Evolutionary conservation across 92 coral and sea anemone genomes (phyloP).

Genomic region (Virgularia gustaviana): DNA sequence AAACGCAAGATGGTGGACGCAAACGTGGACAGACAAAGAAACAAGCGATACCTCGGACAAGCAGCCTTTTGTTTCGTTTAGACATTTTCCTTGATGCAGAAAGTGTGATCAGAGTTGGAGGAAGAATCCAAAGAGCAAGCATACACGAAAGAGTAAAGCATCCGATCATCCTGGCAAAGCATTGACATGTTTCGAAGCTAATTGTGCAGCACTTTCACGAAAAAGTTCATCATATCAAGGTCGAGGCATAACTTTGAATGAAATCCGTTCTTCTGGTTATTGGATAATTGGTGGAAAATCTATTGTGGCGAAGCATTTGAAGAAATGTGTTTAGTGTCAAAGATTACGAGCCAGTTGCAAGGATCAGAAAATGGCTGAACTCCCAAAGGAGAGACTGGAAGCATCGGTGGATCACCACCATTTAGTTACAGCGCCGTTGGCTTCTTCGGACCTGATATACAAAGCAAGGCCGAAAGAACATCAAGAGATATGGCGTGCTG

Average conservation of each 20-base stretch:
- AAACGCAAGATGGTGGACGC: constrained; percentile 13
- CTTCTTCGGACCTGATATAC: constrained; percentile 42
- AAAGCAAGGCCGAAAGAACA: constrained; percentile 42
- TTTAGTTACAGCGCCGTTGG: constrained; percentile 40
- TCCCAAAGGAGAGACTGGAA: constrained; percentile 32
- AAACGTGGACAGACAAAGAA: neutral
- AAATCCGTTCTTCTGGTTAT: constrained; percentile 42
- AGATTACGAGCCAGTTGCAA: constrained; percentile 14
- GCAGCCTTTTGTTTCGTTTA: constrained; percentile 36
- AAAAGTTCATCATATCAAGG: constrained; percentile 47
- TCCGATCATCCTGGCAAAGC: constrained; percentile 38
- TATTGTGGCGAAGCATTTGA: neutral
- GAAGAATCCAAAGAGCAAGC: constrained; percentile 28
- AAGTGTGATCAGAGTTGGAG: constrained; percentile 43
- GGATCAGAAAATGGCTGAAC: constrained; percentile 41
- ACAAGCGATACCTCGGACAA: constrained; percentile 20
- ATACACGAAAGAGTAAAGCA: constrained; percentile 33
- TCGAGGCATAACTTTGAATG: constrained; percentile 37
- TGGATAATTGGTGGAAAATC: constrained; percentile 39
- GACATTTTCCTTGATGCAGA: constrained; percentile 50
- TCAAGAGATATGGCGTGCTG: constrained; percentile 46
- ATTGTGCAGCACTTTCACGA: constrained; percentile 39
- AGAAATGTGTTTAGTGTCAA: constrained; percentile 38
- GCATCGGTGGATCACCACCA: constrained; percentile 34
- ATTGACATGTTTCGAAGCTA: constrained; percentile 30